Percentiles rank a stretch among this genome's conserved stretches.
Evolutionary conservation across 2,113 vertebrate species (phyloP).

Genomic region (Semnornis frantzii): DNA sequence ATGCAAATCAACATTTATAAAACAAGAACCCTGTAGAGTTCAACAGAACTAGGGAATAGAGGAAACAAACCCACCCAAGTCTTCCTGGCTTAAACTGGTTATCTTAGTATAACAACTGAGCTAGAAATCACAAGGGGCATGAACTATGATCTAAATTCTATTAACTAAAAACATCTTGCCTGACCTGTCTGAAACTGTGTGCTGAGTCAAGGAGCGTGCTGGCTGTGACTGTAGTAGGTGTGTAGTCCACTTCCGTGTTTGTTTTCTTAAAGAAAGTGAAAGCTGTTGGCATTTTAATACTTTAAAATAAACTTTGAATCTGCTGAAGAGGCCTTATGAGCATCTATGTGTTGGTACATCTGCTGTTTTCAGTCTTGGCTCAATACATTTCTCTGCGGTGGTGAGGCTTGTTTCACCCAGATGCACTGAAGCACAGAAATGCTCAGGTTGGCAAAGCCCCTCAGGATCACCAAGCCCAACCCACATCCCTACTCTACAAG

Average conservation of each 20-base stretch:
- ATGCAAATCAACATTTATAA: background rate
- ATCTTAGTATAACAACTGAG: background rate
- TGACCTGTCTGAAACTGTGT: background rate
- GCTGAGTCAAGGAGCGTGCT: background rate
- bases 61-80: background rate
- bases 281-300: background rate
- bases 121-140: no score
- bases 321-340: background rate
- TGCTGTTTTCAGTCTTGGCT: background rate
- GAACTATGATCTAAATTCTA: background rate
- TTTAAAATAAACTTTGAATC: background rate
- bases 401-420: background rate
- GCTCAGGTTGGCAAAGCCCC: no score
- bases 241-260: background rate
- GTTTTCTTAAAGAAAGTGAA: constrained; percentile 42
- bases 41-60: background rate
- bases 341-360: background rate
- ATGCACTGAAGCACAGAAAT: background rate
- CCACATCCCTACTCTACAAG: no score
- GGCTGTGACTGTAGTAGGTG: background rate
- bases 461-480: no score
- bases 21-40: background rate
- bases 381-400: background rate
- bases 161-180: background rate
- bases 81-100: background rate